Base-by-base conservation (phyloP, 2,113 vertebrate genomes). In the Cisticola juncidis region DNA sequence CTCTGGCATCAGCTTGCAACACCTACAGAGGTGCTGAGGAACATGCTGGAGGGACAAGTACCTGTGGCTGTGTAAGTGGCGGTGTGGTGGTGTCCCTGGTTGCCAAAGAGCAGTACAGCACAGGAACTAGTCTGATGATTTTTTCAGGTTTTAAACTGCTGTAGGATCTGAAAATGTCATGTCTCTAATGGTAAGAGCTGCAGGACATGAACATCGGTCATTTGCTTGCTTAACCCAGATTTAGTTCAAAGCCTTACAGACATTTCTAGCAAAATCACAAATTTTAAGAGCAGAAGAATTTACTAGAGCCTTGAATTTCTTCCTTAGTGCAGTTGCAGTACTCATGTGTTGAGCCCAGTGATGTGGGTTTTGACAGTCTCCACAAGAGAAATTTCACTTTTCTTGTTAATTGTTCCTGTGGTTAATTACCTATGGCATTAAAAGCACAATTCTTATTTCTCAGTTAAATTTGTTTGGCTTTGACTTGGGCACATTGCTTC, bases 121-220 rank as follows among this genome's bases (percentile, higher is more conserved):
- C 15, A 62, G 47, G n/a, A 62, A 28, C 38, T 73, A 20, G 25
- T 23, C 57, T 86, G 47, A 42, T 38, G 26, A 11, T 60, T 9
- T 60, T 91, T 64, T 78, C 72, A 74, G 23, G 36, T 62, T 89
- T 94, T 62, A 61, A 91, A 48, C 28, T 87, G 38, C 68, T 80
- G 25, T 66, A 48, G 73, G 25, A 45, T 61, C 50, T 50, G 78
- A 74, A 51, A 51, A 33, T 82, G 35, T 69, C 61, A 14, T 1
- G 1, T 62, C 21, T 82, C 58, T 50, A 60, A 45, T 26, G 29
- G 2, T 65, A 57, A 65, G n/a, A 86, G 14, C 36, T 90, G 70
- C 31, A 64, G 64, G 61, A 54, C 3, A 1, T 62, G 60, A 62
- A 13, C 1, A 3, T 17, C 1, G 0, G 19, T 71, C 6, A 1